Base-by-base conservation (phyloP, 2,888 invertebrate species). In the Lasioglossum calceatum region DNA sequence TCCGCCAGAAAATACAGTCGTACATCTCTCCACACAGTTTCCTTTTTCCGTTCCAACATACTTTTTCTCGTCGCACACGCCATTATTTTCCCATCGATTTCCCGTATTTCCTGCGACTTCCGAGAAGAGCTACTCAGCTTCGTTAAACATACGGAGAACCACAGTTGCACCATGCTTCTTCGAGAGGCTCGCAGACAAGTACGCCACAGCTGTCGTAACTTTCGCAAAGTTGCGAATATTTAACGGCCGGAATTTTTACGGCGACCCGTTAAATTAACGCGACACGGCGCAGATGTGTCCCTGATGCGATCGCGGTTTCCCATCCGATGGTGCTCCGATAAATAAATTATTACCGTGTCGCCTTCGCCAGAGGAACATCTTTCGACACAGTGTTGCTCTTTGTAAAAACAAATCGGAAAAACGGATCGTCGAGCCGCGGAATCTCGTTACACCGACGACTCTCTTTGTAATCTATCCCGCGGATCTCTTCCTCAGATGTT, bases 401-500 rank as follows among this genome's bases (percentile, higher is more conserved):
- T 27, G 61, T 61, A 27, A 4, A 61, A 27, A 19, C 12, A 47
- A 4, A 12, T 61, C 14, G 12, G 64, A 23, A 23, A 70, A 70
- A 27, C 42, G 76, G 19, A 39, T 64, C 44, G 61, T 32, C 32
- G n/a, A 50, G 27, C 16, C 44, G 10, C 16, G 70, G 61, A 81
- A 81, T 81, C 75, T 81, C 70, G 54, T 58, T 36, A 32, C 3
- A 12, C 0, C 16, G 44, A 39, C 75, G 71, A 83, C 61, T 75
- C 76, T 61, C 84, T 73, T 84, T 84, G 76, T 50, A 74, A 82
- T 77, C 27, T 74, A 19, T 19, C 16, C n/a, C 23, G 36, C 39
- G 19, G 19, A 36, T 73, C 36, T 50, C 19, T 32, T n/a, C 12
- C 64, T 32, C 27, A 36, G 72, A n/a, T 47, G 5, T 32, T 42